Percentiles rank a stretch among this genome's conserved stretches.
These are phyloP conservation scores for Sesamia inferens DNA, from an alignment of 2,888 invertebrate genomes.

Conservation along the genomic window DNA sequence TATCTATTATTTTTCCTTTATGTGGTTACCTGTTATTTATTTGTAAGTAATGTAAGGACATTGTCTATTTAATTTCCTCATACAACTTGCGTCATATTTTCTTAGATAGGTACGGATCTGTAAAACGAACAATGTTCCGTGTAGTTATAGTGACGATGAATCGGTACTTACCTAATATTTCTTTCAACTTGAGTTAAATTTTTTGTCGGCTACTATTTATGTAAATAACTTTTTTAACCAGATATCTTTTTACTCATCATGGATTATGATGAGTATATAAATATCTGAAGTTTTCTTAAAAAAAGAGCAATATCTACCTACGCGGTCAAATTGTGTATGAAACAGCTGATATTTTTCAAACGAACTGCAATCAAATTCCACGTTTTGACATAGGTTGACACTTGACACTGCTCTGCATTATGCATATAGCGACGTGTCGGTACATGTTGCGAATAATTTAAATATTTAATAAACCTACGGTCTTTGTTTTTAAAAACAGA, in stretches of 20 bases:
- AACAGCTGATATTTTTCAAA: too few species aligned
- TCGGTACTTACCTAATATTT: not conserved
- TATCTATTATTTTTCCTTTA: slow-evolving; percentile 7
- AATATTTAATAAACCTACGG: too few species aligned
- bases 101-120: slow-evolving; percentile 17
- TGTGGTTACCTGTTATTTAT: not conserved
- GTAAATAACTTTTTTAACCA: too few species aligned
- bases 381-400: not conserved
- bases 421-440: not conserved
- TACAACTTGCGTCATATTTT: slow-evolving; percentile 18
- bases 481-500: not conserved
- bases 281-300: too few species aligned
- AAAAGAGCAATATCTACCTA: too few species aligned
- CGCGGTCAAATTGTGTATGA: too few species aligned
- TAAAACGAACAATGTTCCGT: not conserved
- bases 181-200: not conserved
- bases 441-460: not conserved
- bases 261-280: too few species aligned
- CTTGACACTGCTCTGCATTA: not conserved
- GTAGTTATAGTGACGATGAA: not conserved
- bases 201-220: too few species aligned
- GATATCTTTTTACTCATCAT: too few species aligned
- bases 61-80: slow-evolving; percentile 24
- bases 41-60: slow-evolving; percentile 19
- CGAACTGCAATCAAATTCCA: too few species aligned